A percentile compares a stretch with the other conserved stretches of the same genome.
These are phyloP conservation scores for Oreochromis niloticus DNA, from an alignment of 2,113 vertebrate species.

Conservation along the genomic window DNA sequence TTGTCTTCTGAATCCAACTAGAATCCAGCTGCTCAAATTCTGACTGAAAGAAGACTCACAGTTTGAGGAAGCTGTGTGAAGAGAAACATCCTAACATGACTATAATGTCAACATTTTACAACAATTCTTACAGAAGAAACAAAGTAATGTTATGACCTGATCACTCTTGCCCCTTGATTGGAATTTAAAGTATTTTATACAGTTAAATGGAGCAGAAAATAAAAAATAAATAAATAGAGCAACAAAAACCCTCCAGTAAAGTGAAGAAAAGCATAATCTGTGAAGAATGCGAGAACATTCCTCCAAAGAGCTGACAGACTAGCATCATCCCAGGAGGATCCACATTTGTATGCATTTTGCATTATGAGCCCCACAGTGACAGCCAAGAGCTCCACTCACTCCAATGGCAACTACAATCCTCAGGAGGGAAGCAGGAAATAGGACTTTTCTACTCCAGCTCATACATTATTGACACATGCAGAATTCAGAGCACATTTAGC, in stretches of 20 bases:
- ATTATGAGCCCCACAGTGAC: neutral
- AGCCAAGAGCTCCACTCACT: neutral
- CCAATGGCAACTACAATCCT: neutral
- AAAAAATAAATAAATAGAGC: neutral
- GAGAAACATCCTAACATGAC: neutral
- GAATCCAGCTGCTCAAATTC: neutral
- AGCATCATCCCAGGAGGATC: neutral
- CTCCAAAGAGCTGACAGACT: neutral
- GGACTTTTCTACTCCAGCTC: neutral
- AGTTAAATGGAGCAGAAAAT: fast-evolving
- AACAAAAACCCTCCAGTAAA: neutral
- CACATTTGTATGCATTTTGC: neutral
- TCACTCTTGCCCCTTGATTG: neutral
- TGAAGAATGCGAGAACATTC: neutral
- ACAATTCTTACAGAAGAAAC: neutral
- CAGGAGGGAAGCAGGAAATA: neutral
- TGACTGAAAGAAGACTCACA: neutral
- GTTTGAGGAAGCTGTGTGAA: neutral
- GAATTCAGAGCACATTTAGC: neutral
- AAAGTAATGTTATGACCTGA: neutral
- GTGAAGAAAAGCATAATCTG: neutral
- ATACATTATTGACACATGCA: neutral
- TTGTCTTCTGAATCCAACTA: neutral
- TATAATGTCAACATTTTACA: neutral
- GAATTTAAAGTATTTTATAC: neutral